Evolutionary conservation across 2,888 invertebrate genomes (phyloP), one percentile per base, ranked within the genome.

Genomic region (Augiades crinisus): DNA sequence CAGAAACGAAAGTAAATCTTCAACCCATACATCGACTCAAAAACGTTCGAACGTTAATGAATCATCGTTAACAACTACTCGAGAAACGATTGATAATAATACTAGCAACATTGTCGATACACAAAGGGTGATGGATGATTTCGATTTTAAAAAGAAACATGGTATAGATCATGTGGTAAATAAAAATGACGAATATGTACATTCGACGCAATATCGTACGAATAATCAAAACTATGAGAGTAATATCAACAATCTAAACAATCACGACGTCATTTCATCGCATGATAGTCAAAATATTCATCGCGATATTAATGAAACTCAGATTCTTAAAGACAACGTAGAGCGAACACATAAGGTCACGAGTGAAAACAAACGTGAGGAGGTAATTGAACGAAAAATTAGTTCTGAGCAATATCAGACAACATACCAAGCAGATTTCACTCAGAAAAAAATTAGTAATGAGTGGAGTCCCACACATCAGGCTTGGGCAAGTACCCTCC

Each of bases 391-490:
- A 45, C 76, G 64, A 43, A 81, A 75, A 47, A 71, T 64, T 0
- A 79, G 79, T 19, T 82, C 64, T 44, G 80, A 90, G 49, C 84
- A 92, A 56, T 92, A 92, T 67, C 88, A 91, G 61, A 92, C 93
- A 2, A 93, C 93, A 0, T 93, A 93, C 60, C 87, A 91, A 62
- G 80, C 86, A 30, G 92, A 93, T 61, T 93, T 82, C 60, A 81
- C 84, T 3, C 90, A 86, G 41, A 92, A 90, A 59, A 87, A 85
- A 61, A 91, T 93, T 14, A 93, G 92, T 59, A 91, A 91, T 30
- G 94, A 94, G 49, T 88, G 91, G 63, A 94, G 94, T 68, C 93
- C 95, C 0, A 91, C 94, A 1, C 95, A 95, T 67, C 93, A 94
- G 60, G 94, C 94, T 0, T 95, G 95, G 88, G 95, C 94, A 0